phyloP scores from a whole-genome alignment of 2,888 invertebrate species.

The Phoronis australis region DNA sequence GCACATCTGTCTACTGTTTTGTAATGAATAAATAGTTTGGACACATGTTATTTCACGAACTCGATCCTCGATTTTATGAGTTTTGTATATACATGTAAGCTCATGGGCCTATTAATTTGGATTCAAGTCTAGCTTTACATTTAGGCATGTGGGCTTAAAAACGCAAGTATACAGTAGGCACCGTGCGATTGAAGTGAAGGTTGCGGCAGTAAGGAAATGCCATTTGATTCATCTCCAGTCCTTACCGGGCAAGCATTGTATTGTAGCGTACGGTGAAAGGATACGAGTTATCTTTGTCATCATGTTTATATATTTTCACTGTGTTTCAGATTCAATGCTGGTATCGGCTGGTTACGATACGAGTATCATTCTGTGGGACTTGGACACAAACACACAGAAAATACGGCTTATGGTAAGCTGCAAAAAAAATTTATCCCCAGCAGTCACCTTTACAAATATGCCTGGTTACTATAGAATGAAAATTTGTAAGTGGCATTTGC shows the following conservation, averaged over 20 bases:
- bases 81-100: too few relatives aligned
- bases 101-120: too few relatives aligned
- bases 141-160: too few relatives aligned
- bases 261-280: neutral
- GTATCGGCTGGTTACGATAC: slow-evolving; percentile 49
- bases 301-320: neutral
- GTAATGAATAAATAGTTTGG: too few relatives aligned
- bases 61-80: too few relatives aligned
- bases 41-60: too few relatives aligned
- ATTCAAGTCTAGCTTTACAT: too few relatives aligned
- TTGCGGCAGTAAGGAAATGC: too few relatives aligned
- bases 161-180: too few relatives aligned
- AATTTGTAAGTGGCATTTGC: neutral
- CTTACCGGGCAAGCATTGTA: neutral
- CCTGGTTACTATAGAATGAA: neutral
- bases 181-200: too few relatives aligned
- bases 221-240: too few relatives aligned
- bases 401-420: slow-evolving; percentile 45
- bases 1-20: too few relatives aligned
- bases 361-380: slow-evolving; percentile 49
- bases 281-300: neutral
- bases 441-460: neutral
- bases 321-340: slow-evolving; percentile 36
- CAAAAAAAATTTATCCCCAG: neutral
- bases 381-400: slow-evolving; percentile 43